Conservation (phyloP, 2,888 invertebrate genomes). For the Sylvicola fuscatus region DNA sequence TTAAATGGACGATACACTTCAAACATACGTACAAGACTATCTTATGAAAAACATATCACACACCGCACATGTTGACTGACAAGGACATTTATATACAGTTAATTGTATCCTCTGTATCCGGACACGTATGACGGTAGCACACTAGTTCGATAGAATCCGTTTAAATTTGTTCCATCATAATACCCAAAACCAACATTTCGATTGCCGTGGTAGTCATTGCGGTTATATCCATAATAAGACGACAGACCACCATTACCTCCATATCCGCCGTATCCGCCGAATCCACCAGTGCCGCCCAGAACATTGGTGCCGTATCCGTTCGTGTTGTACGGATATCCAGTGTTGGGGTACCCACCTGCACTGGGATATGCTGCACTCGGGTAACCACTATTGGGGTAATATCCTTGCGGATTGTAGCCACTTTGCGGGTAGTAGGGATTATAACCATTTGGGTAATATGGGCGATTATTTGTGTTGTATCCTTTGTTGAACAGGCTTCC, state of each 20-base stretch:
- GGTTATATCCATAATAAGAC: constrained; percentile 2
- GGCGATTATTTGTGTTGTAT: too few species aligned
- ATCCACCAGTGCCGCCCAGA: constrained; percentile 1
- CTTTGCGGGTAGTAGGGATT: background rate
- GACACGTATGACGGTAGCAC: background rate
- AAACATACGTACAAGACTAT: too few species aligned
- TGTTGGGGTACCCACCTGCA: background rate
- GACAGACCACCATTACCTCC: constrained; percentile 4
- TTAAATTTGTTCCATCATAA: constrained; percentile 3
- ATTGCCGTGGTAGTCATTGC: constrained; percentile 1
- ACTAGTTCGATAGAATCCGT: constrained; percentile 2
- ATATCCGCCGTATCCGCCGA: constrained; percentile 4
- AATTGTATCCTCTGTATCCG: constrained; percentile 3
- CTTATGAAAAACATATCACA: too few species aligned
- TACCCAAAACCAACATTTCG: constrained; percentile 4
- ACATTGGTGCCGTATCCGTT: constrained; percentile 2
- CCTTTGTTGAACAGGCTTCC: constrained; percentile 2
- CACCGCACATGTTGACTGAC: too few species aligned
- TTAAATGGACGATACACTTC: too few species aligned
- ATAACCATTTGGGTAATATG: background rate
- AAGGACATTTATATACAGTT: background rate
- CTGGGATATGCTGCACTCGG: background rate
- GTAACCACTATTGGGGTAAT: background rate
- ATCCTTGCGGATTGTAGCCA: constrained; percentile 1
- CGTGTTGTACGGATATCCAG: background rate